These are phyloP conservation scores for Anneissia japonica DNA, from an alignment of 35 echinoderm and acorn worm species.

Conservation along the genomic window DNA sequence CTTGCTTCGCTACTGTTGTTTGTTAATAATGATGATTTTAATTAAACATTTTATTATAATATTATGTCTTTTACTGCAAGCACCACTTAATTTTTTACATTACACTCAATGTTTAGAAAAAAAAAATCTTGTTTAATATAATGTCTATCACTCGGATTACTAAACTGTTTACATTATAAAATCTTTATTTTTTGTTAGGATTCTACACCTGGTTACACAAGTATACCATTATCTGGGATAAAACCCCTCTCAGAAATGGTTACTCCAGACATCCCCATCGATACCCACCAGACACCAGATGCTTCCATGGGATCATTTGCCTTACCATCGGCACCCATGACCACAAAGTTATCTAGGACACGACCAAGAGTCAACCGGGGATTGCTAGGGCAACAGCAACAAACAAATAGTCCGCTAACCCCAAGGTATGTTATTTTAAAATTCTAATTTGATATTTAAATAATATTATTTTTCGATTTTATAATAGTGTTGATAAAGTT, in stretches of 20 bases:
- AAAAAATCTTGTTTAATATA: too few species aligned
- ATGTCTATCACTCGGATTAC: too few species aligned
- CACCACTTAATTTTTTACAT: too few species aligned
- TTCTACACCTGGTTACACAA: slow-evolving; percentile 5
- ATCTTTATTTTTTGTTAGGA: neutral
- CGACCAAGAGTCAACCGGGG: slow-evolving; percentile 32
- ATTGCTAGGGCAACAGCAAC: slow-evolving; percentile 16
- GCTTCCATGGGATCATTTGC: slow-evolving; percentile 44
- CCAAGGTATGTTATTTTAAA: slow-evolving; percentile 41
- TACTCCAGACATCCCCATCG: slow-evolving; percentile 47
- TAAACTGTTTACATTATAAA: too few species aligned
- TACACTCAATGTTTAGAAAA: too few species aligned
- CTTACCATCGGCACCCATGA: slow-evolving; percentile 33
- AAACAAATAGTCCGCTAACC: slow-evolving; percentile 50
- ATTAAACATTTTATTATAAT: too few species aligned
- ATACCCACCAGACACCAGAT: slow-evolving; percentile 45
- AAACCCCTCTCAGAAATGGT: slow-evolving; percentile 51
- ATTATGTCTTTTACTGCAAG: too few species aligned
- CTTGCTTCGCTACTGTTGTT: too few species aligned
- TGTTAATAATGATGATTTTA: too few species aligned
- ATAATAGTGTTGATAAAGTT: too few species aligned
- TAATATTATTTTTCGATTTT: too few species aligned
- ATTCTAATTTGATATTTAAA: too few species aligned
- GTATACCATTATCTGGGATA: slow-evolving; percentile 56
- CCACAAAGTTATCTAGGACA: slow-evolving; percentile 12